Percentiles rank a stretch among this genome's conserved stretches.
Evolutionary conservation across 1,140 invertebrate genomes (phyloP).

Genomic region (Drosophila sturtevanti): DNA sequence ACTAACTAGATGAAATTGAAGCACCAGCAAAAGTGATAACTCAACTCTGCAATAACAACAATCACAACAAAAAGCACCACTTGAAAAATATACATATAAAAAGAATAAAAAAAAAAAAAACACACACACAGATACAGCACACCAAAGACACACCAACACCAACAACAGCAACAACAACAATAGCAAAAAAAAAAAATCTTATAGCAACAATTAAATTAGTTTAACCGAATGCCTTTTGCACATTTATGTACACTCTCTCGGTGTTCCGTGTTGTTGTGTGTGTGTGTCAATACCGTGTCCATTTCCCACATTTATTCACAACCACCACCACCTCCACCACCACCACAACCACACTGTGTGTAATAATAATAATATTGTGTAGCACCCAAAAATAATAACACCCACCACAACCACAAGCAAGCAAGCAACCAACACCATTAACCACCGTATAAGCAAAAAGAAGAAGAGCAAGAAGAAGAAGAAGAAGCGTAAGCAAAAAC

Average conservation of each 20-base stretch:
- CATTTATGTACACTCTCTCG: slow-evolving; percentile 20
- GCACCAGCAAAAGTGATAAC: slow-evolving; percentile 11
- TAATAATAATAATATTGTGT: slow-evolving; percentile 23
- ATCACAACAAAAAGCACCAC: slow-evolving; percentile 24
- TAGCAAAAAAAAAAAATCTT: slow-evolving; percentile 14
- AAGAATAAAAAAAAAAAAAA: too few species aligned
- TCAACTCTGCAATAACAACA: slow-evolving; percentile 3
- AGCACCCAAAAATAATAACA: slow-evolving; percentile 24
- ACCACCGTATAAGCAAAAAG: neutral
- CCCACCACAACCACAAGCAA: slow-evolving; percentile 4
- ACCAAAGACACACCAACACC: too few species aligned
- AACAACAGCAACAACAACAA: slow-evolving; percentile 30
- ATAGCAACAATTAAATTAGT: neutral
- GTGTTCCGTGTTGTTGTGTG: slow-evolving; percentile 29
- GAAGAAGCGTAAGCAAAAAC: too few species aligned
- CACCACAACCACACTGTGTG: neutral
- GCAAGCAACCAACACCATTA: slow-evolving; percentile 13
- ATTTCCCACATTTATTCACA: slow-evolving; percentile 9
- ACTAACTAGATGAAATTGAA: slow-evolving; percentile 39
- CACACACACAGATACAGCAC: slow-evolving; percentile 32
- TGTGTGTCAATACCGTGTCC: slow-evolving; percentile 4
- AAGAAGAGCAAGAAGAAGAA: too few species aligned
- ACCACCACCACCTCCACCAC: slow-evolving; percentile 7
- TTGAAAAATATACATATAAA: too few species aligned
- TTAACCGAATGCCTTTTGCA: slow-evolving; percentile 13